Evolutionary conservation across 2,113 vertebrate species (phyloP).

Genomic region (Alexandromys fortis): DNA sequence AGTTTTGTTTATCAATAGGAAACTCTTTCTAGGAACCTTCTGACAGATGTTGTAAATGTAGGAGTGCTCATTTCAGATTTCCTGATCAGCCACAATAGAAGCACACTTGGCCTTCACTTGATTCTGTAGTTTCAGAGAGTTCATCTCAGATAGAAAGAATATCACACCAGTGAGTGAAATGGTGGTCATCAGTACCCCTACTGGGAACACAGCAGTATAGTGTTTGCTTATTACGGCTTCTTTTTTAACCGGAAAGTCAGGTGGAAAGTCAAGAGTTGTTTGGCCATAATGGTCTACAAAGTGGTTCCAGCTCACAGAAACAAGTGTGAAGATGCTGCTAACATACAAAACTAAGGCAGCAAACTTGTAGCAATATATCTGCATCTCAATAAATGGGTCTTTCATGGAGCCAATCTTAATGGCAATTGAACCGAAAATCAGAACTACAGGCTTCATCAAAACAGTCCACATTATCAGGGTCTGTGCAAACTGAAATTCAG

Average conservation of each 20-base stretch:
- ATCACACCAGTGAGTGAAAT: not conserved
- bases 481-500: no score
- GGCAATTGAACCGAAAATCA: no score
- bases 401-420: no score
- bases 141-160: not conserved
- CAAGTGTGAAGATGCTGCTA: no score
- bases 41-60: not conserved
- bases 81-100: not conserved
- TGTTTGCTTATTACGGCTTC: not conserved
- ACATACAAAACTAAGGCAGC: no score
- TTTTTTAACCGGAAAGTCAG: not conserved
- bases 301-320: not conserved
- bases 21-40: no score
- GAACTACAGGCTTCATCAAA: no score
- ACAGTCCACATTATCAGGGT: no score
- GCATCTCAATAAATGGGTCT: no score
- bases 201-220: not conserved
- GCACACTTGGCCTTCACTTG: fast-evolving
- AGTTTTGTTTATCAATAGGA: fast-evolving
- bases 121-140: not conserved
- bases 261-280: not conserved
- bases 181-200: no score
- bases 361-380: no score
- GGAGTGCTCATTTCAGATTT: not conserved
- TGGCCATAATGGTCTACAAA: not conserved